Percentiles rank a stretch among this genome's conserved stretches.
Evolutionary conservation across 2,797 vertebrate genomes (phyloP).

Genomic region (Chromobotia macracanthus): DNA sequence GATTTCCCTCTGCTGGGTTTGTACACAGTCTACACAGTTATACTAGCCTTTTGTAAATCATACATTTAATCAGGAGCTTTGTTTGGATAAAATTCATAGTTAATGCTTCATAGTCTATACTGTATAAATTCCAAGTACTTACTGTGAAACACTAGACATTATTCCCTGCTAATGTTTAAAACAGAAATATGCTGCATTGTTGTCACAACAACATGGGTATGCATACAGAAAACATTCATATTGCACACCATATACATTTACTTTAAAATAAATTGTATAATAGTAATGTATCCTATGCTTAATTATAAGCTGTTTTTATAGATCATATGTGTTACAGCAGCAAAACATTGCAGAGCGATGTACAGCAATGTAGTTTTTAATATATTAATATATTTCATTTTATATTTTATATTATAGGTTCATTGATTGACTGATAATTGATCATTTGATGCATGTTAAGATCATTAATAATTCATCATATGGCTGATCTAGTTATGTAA

Average conservation of each 20-base stretch:
- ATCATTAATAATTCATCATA: slow-evolving; percentile 18
- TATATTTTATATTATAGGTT: neutral
- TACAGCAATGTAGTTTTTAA: no score
- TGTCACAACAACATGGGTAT: neutral
- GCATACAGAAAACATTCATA: neutral
- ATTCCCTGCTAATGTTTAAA: neutral
- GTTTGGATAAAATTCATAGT: neutral
- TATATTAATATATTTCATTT: neutral
- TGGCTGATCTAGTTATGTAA: slow-evolving; percentile 16
- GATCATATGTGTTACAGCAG: neutral
- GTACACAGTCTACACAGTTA: neutral
- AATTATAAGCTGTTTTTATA: no score
- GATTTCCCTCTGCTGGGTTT: neutral
- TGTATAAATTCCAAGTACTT: neutral
- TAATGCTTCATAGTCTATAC: neutral
- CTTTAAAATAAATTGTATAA: no score
- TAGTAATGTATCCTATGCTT: no score
- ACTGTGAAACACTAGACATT: neutral
- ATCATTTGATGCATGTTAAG: slow-evolving; percentile 22
- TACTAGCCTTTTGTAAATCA: neutral
- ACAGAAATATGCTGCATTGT: neutral
- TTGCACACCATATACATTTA: neutral
- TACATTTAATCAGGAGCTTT: no score
- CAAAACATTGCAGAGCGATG: no score
- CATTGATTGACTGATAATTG: neutral